Percentiles rank a stretch among this genome's conserved stretches.
These are phyloP conservation scores for Gallinago stenura DNA, from an alignment of 2,797 vertebrate species.

Conservation along the genomic window DNA sequence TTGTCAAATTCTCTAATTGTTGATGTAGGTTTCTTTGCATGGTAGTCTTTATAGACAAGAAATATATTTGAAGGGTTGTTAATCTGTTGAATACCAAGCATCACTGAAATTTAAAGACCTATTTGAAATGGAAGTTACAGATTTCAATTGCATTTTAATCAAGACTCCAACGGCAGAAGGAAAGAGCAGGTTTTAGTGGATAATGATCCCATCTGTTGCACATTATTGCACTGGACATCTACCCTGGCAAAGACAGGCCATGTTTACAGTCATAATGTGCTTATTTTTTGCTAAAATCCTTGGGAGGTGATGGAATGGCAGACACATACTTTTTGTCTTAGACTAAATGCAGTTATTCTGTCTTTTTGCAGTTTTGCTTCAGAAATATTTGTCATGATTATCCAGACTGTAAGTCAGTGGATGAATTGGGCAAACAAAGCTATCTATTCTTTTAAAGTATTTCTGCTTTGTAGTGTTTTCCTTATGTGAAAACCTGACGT, in stretches of 20 bases:
- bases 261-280: background rate
- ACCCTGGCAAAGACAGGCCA: background rate
- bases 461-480: background rate
- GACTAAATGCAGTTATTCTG: background rate
- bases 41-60: background rate
- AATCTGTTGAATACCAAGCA: background rate
- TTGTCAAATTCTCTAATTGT: background rate
- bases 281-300: background rate
- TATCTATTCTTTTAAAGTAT: background rate
- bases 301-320: background rate
- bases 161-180: background rate
- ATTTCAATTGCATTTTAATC: background rate
- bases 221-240: background rate
- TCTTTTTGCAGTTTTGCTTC: background rate
- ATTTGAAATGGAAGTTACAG: background rate
- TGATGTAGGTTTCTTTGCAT: background rate
- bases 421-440: background rate
- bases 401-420: background rate
- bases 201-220: background rate
- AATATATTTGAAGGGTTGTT: background rate
- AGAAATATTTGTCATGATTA: background rate
- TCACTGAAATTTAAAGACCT: background rate
- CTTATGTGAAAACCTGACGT: background rate
- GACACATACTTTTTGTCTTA: background rate
- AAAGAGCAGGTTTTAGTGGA: background rate